A percentile compares a stretch with the other conserved stretches of the same genome.
Conservation (phyloP, 2,797 vertebrate species). For the Odontamblyopus rebecca region DNA sequence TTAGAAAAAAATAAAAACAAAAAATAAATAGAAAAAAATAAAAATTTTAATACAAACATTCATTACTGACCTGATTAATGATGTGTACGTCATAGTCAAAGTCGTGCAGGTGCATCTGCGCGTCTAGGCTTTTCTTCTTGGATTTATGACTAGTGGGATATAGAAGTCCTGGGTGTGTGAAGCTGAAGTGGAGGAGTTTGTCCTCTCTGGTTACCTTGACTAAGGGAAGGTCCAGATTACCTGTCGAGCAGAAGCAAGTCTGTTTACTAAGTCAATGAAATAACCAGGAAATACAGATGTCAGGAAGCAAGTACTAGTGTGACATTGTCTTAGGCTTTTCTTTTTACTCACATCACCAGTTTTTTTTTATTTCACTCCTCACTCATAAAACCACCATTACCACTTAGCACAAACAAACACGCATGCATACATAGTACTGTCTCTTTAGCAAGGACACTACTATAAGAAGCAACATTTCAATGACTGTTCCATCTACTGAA, state of each 20-base stretch:
- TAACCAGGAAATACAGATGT: background rate
- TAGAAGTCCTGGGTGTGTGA: conserved; percentile 50
- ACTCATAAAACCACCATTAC: too few species aligned
- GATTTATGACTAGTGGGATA: rapidly evolving
- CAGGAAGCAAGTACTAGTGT: too few species aligned
- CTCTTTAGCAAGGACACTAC: too few species aligned
- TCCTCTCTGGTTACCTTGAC: conserved; percentile 14
- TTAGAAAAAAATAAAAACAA: background rate
- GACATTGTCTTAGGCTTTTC: too few species aligned
- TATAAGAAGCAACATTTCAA: too few species aligned
- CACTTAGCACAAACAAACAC: too few species aligned
- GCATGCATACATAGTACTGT: too few species aligned
- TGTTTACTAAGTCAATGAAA: background rate
- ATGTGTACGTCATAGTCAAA: background rate
- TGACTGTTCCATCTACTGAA: too few species aligned
- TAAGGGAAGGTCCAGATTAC: conserved; percentile 61
- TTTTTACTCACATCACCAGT: too few species aligned
- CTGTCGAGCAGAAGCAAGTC: conserved; percentile 44
- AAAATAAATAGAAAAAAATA: background rate
- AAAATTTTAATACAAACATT: background rate
- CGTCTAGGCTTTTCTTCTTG: rapidly evolving
- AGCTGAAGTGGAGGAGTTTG: conserved; percentile 17
- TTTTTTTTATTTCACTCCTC: too few species aligned
- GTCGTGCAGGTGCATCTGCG: rapidly evolving
- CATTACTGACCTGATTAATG: conserved; percentile 36